phyloP scores from a whole-genome alignment of 1,140 invertebrate species.

The Heterodera schachtii region DNA sequence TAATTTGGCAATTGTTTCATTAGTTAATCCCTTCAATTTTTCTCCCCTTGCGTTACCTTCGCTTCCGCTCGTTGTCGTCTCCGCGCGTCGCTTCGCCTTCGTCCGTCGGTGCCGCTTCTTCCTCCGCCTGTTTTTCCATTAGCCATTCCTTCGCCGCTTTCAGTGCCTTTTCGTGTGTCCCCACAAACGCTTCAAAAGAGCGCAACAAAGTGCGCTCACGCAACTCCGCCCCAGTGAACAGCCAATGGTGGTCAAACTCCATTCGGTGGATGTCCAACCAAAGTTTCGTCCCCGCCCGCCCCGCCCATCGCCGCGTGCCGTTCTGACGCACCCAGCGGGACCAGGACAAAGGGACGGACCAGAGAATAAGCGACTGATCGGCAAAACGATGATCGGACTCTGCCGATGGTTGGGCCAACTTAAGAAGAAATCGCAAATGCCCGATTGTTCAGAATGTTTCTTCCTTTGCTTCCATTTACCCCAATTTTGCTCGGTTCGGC shows the following conservation, averaged over 20 bases:
- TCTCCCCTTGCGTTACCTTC: too few species aligned
- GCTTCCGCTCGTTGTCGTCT: not conserved
- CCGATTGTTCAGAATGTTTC: too few species aligned
- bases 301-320: not conserved
- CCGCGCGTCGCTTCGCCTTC: not conserved
- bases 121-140: not conserved
- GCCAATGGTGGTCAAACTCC: constrained; percentile 53
- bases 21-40: too few species aligned
- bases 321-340: not conserved
- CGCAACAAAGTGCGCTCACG: constrained; percentile 4
- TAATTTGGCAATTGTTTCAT: too few species aligned
- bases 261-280: constrained; percentile 42
- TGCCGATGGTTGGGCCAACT: not conserved
- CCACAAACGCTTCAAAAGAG: constrained; percentile 20
- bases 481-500: not conserved
- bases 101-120: not conserved
- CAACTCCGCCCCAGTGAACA: constrained; percentile 34
- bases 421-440: too few species aligned
- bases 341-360: not conserved
- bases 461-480: too few species aligned
- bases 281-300: not conserved
- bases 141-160: constrained; percentile 19
- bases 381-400: not conserved
- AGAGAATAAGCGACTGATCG: not conserved
- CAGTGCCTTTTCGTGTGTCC: constrained; percentile 19